phyloP scores from a whole-genome alignment of 2,888 invertebrate genomes.

The Coecobrya sp. region DNA sequence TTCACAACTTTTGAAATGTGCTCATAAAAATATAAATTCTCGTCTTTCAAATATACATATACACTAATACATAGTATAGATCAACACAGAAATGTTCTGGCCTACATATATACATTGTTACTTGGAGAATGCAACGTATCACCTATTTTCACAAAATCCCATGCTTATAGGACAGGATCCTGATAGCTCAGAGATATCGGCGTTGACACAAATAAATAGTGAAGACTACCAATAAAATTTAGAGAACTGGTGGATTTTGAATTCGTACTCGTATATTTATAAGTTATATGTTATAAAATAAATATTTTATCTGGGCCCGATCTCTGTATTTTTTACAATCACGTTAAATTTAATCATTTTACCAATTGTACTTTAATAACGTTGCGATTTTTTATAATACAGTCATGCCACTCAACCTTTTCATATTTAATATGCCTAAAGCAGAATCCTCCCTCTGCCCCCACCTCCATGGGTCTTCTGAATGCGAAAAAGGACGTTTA shows the following conservation, averaged over 20 bases:
- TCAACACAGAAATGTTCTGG: no score
- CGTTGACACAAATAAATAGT: no score
- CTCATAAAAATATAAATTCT: neutral
- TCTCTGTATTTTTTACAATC: no score
- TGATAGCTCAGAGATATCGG: no score
- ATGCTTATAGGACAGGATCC: no score
- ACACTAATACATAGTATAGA: neutral
- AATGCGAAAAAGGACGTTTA: conserved; percentile 9
- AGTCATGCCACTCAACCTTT: conserved; percentile 25
- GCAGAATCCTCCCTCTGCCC: conserved; percentile 7
- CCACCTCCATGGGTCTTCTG: neutral
- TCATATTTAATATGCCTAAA: conserved; percentile 42
- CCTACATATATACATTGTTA: neutral
- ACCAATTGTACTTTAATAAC: neutral
- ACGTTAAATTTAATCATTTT: no score
- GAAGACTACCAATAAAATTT: no score
- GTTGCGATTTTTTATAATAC: neutral
- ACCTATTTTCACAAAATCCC: no score
- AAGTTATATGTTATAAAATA: no score
- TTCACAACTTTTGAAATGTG: neutral
- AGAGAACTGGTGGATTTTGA: no score
- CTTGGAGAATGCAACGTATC: neutral
- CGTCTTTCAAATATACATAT: neutral
- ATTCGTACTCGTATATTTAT: no score
- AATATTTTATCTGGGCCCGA: no score